Evolutionary conservation across 92 coral and sea anemone genomes (phyloP), one percentile per base, ranked within the genome.

Genomic region (Palythoa grandiflora): DNA sequence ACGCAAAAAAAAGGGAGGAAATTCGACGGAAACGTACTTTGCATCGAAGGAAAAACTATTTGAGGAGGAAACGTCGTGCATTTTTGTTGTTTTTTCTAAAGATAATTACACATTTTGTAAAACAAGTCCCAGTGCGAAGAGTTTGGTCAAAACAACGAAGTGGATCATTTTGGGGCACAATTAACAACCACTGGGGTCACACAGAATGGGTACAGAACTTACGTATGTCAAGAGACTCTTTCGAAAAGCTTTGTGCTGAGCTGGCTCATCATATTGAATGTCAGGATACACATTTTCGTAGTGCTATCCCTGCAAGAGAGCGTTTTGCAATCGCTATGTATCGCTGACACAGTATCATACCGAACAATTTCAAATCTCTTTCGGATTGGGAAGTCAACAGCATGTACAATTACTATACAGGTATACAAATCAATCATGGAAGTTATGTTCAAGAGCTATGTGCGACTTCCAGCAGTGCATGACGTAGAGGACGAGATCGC

Each of bases 311-410:
- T 15, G 88, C 66, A 15, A 80, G 88, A 61, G 77, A 78, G 53
- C 85, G 87, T 38, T 79, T 90, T 71, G 93, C 90, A 35, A 86
- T 86, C 19, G 60, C 90, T 10, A 10, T 90, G 77, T 89, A 89
- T 40, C 40, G 84, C 88, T 12, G 91, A 89, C 78, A 89, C 88
- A 10, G 88, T 84, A n/a, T 38, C 68, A 12, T 84, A 83, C 71
- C 19, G 84, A 20, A 83, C 85, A 17, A 61, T 89, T 0, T 38
- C 88, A 38, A 89, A 89, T 71, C 84, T 74, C 21, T 89, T 89
- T 83, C 88, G 84, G 2, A 59, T 90, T 87, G 93, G 93, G 21
- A 90, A 87, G 77, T 90, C 93, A 61, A 89, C 88, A 14, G 88
- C 79, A 21, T 83, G 91, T 48, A 5, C 38, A 20, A 89, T 89